Evolutionary conservation across 2,888 invertebrate species (phyloP).

Genomic region (Drosophila lutescens): DNA sequence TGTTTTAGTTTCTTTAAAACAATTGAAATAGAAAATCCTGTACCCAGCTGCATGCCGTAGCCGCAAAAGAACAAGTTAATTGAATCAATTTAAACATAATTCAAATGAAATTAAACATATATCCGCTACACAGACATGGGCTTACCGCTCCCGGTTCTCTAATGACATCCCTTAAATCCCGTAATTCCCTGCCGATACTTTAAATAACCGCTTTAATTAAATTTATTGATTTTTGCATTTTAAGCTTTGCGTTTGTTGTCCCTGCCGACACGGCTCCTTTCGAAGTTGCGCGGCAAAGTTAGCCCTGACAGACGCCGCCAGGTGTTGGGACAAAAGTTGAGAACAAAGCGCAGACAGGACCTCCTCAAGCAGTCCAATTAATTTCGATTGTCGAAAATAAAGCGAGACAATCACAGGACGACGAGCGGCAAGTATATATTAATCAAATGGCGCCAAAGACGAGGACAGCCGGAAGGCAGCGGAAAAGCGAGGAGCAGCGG

Average conservation of each 20-base stretch:
- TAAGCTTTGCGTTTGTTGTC: constrained; percentile 18
- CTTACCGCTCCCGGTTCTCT: neutral
- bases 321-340: constrained; percentile 39
- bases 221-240: constrained; percentile 50
- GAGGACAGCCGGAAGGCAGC: constrained; percentile 6
- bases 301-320: constrained; percentile 35
- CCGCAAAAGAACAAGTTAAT: constrained; percentile 25
- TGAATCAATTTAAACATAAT: constrained; percentile 23
- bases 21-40: neutral
- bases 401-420: constrained; percentile 35
- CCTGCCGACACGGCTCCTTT: constrained; percentile 22
- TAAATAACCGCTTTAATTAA: constrained; percentile 44
- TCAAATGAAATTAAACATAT: constrained; percentile 25
- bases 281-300: constrained; percentile 20
- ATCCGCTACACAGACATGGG: constrained; percentile 11
- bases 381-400: constrained; percentile 58
- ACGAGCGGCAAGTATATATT: constrained; percentile 32
- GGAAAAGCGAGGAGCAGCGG: constrained; percentile 4
- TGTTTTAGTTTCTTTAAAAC: neutral
- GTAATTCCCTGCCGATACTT: constrained; percentile 28
- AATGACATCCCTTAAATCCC: constrained; percentile 15
- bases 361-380: constrained; percentile 54
- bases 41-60: neutral
- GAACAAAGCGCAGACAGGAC: constrained; percentile 39
- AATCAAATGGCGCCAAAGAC: constrained; percentile 44